Evolutionary conservation across 1,140 invertebrate genomes (phyloP).

Genomic region (Philopotamus ludificatus): DNA sequence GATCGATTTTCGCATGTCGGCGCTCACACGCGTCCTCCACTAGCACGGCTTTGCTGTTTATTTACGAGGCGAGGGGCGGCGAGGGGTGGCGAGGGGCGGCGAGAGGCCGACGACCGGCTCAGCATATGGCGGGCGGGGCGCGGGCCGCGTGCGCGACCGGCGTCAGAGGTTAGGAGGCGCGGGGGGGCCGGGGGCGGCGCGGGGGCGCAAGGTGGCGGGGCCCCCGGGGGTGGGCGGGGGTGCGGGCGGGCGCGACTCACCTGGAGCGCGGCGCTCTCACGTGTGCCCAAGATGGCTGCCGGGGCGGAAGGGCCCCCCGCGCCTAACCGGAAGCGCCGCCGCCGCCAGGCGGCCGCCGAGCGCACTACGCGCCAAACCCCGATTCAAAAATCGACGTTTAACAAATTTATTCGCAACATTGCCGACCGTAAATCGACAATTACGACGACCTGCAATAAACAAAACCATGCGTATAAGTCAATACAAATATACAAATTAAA

Average conservation of each 20-base stretch:
- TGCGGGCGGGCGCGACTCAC: constrained; percentile 7
- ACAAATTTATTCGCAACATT: neutral
- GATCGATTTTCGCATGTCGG: too few relatives aligned
- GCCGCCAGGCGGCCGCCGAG: neutral
- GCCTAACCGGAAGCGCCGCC: neutral
- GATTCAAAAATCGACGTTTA: neutral
- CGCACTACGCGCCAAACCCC: neutral
- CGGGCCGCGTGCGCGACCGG: neutral
- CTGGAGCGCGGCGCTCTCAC: constrained; percentile 16
- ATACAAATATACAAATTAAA: too few relatives aligned
- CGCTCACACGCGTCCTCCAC: too few relatives aligned
- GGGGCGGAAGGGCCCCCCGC: constrained; percentile 5
- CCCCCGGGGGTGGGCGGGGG: neutral
- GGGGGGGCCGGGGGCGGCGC: neutral
- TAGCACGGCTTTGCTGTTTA: too few relatives aligned
- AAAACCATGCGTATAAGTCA: too few relatives aligned
- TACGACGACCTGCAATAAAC: too few relatives aligned
- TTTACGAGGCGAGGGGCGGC: too few relatives aligned
- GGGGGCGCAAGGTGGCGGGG: neutral
- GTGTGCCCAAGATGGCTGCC: constrained; percentile 26
- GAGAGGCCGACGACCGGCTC: neutral
- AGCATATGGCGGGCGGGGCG: neutral
- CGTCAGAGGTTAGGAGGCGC: too few relatives aligned
- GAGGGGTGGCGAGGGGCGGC: constrained; percentile 1
- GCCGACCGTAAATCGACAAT: too few relatives aligned